A percentile compares a stretch with the other conserved stretches of the same genome.
phyloP scores from a whole-genome alignment of 1,140 invertebrate species.

The Oryzaephilus surinamensis region DNA sequence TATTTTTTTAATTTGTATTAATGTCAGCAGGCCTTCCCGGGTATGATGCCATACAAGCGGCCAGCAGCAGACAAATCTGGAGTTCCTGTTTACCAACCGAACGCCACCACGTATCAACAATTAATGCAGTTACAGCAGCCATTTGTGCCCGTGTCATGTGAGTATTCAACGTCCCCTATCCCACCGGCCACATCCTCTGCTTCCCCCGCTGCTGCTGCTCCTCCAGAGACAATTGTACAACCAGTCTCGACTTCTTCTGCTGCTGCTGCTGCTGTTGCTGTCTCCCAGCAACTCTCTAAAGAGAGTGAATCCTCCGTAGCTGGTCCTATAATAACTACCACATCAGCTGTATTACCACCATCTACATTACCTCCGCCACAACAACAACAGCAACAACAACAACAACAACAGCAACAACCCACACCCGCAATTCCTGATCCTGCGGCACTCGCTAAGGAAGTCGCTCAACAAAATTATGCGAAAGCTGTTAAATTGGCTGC shows the following conservation, averaged over 20 bases:
- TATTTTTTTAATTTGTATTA: slow-evolving; percentile 1
- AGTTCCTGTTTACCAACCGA: slow-evolving; percentile 88
- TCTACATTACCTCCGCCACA: slow-evolving; percentile 5
- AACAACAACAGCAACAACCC: slow-evolving; percentile 5
- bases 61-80: slow-evolving; percentile 90
- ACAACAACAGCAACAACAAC: slow-evolving; percentile 5
- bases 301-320: slow-evolving; percentile 14
- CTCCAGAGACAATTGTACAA: slow-evolving; percentile 7
- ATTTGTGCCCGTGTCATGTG: slow-evolving; percentile 86
- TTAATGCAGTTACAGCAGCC: slow-evolving; percentile 91
- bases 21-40: slow-evolving; percentile 72
- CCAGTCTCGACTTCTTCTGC: slow-evolving; percentile 21
- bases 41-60: slow-evolving; percentile 89
- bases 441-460: slow-evolving; percentile 58
- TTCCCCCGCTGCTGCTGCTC: slow-evolving; percentile 22
- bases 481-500: slow-evolving; percentile 53
- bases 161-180: slow-evolving; percentile 63
- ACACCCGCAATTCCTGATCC: slow-evolving; percentile 39
- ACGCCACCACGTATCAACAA: slow-evolving; percentile 84
- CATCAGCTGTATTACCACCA: slow-evolving; percentile 8
- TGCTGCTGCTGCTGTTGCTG: slow-evolving; percentile 15
- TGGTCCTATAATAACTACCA: slow-evolving; percentile 6
- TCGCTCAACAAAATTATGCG: slow-evolving; percentile 67
- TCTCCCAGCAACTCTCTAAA: slow-evolving; percentile 4
- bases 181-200: slow-evolving; percentile 24